Percentiles rank a stretch among this genome's conserved stretches.
Evolutionary conservation across 2,888 invertebrate genomes (phyloP).

Genomic region (Halictus ligatus): DNA sequence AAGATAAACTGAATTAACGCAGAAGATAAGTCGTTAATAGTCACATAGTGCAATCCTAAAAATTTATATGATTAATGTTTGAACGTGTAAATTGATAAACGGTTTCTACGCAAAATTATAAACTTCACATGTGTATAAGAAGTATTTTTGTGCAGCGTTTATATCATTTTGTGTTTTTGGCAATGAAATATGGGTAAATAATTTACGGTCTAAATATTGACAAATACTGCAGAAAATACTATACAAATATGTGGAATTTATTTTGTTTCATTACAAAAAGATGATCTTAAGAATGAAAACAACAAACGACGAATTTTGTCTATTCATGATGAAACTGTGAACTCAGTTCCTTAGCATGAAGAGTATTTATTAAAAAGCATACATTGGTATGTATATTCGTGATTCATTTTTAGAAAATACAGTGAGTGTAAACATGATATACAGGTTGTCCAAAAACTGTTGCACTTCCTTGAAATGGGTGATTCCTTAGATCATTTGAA

Average conservation of each 20-base stretch:
- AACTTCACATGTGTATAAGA: not conserved
- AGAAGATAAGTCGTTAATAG: not conserved
- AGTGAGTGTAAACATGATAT: no score
- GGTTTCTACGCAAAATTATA: not conserved
- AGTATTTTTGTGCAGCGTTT: not conserved
- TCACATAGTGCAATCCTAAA: not conserved
- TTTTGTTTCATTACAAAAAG: not conserved
- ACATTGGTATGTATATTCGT: not conserved
- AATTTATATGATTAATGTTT: constrained; percentile 4
- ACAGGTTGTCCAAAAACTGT: no score
- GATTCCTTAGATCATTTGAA: no score
- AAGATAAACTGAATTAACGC: not conserved
- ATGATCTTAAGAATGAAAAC: not conserved
- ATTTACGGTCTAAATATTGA: not conserved
- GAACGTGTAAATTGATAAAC: not conserved
- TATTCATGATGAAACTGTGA: not conserved
- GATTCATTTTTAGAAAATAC: not conserved
- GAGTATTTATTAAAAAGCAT: not conserved
- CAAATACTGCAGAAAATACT: not conserved
- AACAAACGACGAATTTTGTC: not conserved
- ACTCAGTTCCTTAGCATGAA: not conserved
- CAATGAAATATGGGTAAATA: not conserved
- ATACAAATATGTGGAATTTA: not conserved
- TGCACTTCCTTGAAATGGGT: no score
- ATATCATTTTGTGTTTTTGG: not conserved